phyloP scores from a whole-genome alignment of 2,888 invertebrate genomes.

The Tuberolachnus salignus region DNA sequence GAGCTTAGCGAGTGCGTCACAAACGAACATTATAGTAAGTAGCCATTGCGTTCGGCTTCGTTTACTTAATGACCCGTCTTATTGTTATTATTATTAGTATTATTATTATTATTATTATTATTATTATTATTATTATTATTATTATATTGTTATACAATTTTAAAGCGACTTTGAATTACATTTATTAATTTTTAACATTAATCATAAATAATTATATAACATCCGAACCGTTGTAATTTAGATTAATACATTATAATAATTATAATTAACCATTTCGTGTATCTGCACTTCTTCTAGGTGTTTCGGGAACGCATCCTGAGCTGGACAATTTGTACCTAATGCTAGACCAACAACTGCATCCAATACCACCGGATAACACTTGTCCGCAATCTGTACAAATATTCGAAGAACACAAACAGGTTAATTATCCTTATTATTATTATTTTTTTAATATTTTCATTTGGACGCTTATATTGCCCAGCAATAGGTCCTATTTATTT shows the following conservation, averaged over 20 bases:
- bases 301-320: constrained; percentile 56
- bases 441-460: background rate
- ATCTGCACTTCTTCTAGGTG: constrained; percentile 1
- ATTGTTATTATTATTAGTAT: constrained; percentile 30
- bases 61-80: background rate
- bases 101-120: too few species aligned
- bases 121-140: too few species aligned
- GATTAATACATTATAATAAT: background rate
- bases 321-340: constrained; percentile 62
- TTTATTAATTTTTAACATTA: too few species aligned
- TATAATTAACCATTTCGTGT: background rate
- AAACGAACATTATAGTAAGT: constrained; percentile 52
- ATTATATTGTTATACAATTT: too few species aligned
- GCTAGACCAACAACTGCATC: constrained; percentile 79
- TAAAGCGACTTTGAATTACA: too few species aligned
- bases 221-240: background rate
- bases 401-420: constrained; percentile 81
- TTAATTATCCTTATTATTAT: constrained; percentile 57
- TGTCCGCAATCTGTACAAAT: constrained; percentile 80
- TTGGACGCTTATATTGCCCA: background rate
- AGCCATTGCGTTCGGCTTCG: constrained; percentile 18
- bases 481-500: background rate
- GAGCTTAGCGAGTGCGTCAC: constrained; percentile 52
- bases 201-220: constrained; percentile 2
- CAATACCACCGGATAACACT: constrained; percentile 80